Base-by-base conservation (phyloP, 2,888 invertebrate species). In the Sphaeridia pumilis region DNA sequence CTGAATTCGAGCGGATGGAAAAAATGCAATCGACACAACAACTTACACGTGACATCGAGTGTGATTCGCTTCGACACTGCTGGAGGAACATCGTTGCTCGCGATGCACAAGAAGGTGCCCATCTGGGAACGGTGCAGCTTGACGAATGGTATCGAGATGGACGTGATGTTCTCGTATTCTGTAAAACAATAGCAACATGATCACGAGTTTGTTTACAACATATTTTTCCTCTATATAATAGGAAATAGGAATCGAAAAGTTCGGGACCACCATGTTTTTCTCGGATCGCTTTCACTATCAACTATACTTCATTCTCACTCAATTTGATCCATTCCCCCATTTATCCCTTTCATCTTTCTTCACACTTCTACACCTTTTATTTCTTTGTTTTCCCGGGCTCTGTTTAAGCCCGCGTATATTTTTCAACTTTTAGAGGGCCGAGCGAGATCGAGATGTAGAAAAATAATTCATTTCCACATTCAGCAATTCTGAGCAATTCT, bases 1-100 rank as follows among this genome's bases (percentile, higher is more conserved):
- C 7, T 31, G 10, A 31, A 14, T 31, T 31, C 14, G 14, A 31
- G 14, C 7, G 14, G 31, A 10, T 31, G 14, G 7, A 14, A 31
- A 31, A 31, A 10, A 14, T 31, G 14, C 31, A 31, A 10, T 31
- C 31, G 31, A 10, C 10, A 31, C 25, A 36, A 52, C 43, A 67
- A 82, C 89, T 87, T 73, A 92, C 90, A 90, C 71, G 88, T 87
- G 54, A 92, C 87, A 69, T 83, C 83, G 55, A 92, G 78, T 45
- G 83, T 83, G 65, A 90, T 87, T 65, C 87, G 75, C 71, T 88
- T 88, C 75, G 86, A 87, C 67, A 87, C 88, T 7, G 89, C 85
- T 4, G 89, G 89, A 26, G 88, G 88, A 41, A 92, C 51, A 24
- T 52, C 51, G 35, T 55, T 49, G 45, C 35, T 50, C 22, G 48